These are phyloP conservation scores for Drosophila navojoa DNA, from an alignment of 1,140 invertebrate genomes.

Conservation along the genomic window DNA sequence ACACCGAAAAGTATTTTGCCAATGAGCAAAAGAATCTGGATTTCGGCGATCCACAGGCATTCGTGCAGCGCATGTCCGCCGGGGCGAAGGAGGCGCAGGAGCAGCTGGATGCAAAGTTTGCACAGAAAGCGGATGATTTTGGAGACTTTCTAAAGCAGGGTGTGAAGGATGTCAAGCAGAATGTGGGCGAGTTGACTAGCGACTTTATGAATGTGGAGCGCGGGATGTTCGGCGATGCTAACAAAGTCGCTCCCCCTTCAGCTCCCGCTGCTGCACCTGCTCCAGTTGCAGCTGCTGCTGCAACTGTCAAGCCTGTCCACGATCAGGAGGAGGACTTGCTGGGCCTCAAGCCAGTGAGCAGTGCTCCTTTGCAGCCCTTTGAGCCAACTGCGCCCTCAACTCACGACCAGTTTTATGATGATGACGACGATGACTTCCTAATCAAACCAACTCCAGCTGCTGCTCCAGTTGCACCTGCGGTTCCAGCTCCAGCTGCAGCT, in stretches of 20 bases:
- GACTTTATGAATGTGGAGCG: constrained; percentile 81
- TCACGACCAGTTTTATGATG: constrained; percentile 48
- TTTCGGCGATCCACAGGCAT: constrained; percentile 71
- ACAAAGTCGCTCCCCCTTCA: constrained; percentile 8
- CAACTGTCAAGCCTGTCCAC: constrained; percentile 18
- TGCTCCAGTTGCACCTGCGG: constrained; percentile 5
- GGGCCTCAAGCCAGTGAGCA: constrained; percentile 54
- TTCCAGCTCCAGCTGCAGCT: constrained; percentile 18
- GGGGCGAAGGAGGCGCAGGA: constrained; percentile 74
- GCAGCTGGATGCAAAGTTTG: constrained; percentile 73
- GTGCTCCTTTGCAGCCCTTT: constrained; percentile 45
- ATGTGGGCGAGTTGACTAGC: constrained; percentile 54
- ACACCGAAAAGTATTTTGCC: constrained; percentile 76
- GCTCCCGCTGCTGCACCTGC: not conserved
- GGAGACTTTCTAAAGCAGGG: constrained; percentile 63
- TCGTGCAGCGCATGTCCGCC: constrained; percentile 76
- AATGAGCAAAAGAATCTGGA: constrained; percentile 76
- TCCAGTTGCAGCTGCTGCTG: constrained; percentile 13
- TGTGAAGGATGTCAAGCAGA: constrained; percentile 53
- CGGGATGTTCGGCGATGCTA: constrained; percentile 42
- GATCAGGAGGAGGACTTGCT: constrained; percentile 53
- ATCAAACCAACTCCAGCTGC: constrained; percentile 42
- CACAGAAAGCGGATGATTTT: constrained; percentile 63
- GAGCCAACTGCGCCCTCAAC: constrained; percentile 47
- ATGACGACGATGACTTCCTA: constrained; percentile 55